Percentiles rank a stretch among this genome's conserved stretches.
These are phyloP conservation scores for Pygmarrhopalites habei DNA, from an alignment of 1,140 invertebrate genomes.

Conservation along the genomic window DNA sequence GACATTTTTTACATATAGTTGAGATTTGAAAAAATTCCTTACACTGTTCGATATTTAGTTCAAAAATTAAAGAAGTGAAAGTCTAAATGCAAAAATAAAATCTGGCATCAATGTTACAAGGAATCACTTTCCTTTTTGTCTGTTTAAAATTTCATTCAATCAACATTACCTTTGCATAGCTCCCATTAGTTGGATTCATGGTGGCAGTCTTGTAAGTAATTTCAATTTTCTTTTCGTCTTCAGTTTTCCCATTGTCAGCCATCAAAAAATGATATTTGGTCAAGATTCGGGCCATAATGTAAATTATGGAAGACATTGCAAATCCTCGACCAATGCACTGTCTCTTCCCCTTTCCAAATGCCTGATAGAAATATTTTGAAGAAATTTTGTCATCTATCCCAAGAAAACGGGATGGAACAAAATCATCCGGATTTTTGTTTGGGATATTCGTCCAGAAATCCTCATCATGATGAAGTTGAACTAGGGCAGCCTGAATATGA, in stretches of 20 bases:
- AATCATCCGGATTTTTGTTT: conserved; percentile 7
- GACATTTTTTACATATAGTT: too few species aligned
- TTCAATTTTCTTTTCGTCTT: conserved; percentile 5
- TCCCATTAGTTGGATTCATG: conserved; percentile 20
- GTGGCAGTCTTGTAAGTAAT: conserved; percentile 30
- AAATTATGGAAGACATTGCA: conserved; percentile 17
- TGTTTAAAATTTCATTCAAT: neutral
- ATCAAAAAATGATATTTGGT: neutral
- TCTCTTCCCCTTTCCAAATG: conserved; percentile 22
- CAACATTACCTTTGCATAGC: neutral
- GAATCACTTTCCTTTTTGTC: too few species aligned
- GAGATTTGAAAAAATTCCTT: too few species aligned
- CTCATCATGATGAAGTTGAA: conserved; percentile 16
- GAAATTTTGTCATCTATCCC: neutral
- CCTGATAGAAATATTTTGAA: neutral
- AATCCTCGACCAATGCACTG: conserved; percentile 22
- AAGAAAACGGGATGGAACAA: conserved; percentile 23
- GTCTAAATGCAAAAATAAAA: too few species aligned
- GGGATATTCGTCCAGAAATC: too few species aligned
- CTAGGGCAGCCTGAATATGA: conserved; percentile 25
- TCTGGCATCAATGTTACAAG: neutral
- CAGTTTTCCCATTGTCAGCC: neutral
- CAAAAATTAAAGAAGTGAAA: too few species aligned
- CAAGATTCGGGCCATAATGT: conserved; percentile 3
- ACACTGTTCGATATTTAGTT: too few species aligned